phyloP scores from a whole-genome alignment of 2,888 invertebrate species.

The Mythimna vitellina region DNA sequence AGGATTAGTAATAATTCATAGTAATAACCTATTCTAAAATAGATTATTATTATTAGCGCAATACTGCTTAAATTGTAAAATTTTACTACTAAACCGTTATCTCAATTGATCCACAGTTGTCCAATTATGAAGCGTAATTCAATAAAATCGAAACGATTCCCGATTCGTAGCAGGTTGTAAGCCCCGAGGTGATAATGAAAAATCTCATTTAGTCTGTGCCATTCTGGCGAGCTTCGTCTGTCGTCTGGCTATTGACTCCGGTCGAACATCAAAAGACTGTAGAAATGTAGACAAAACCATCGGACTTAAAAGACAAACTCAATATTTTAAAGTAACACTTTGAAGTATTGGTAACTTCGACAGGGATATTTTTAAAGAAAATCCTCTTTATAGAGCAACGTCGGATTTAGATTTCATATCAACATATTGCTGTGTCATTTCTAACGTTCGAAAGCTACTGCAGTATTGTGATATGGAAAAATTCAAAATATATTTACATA shows the following conservation, averaged over 20 bases:
- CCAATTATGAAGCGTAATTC: slow-evolving; percentile 54
- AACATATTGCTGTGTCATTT: slow-evolving; percentile 25
- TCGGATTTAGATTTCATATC: slow-evolving; percentile 31
- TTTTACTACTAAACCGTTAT: slow-evolving; percentile 26
- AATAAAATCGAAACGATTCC: slow-evolving; percentile 58
- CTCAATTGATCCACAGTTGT: slow-evolving; percentile 35
- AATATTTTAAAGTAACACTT: slow-evolving; percentile 41
- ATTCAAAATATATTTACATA: slow-evolving; percentile 31
- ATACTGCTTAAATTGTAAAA: slow-evolving; percentile 16
- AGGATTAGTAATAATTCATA: slow-evolving; percentile 3
- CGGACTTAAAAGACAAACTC: slow-evolving; percentile 8
- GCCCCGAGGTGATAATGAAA: slow-evolving; percentile 62
- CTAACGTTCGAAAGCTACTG: slow-evolving; percentile 8
- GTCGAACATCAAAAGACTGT: slow-evolving; percentile 36
- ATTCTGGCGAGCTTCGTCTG: slow-evolving; percentile 55
- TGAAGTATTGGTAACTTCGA: slow-evolving; percentile 24
- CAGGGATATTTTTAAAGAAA: slow-evolving; percentile 20
- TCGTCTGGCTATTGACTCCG: slow-evolving; percentile 57
- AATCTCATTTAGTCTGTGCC: slow-evolving; percentile 59
- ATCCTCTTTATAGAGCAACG: slow-evolving; percentile 12
- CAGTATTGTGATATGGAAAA: slow-evolving; percentile 14
- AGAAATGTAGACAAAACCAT: slow-evolving; percentile 39
- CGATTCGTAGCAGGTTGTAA: slow-evolving; percentile 49
- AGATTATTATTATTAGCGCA: too few species aligned
- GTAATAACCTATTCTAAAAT: not conserved